Percentiles rank a stretch among this genome's conserved stretches.
Evolutionary conservation across 2,797 vertebrate genomes (phyloP).

Genomic region (Enteromius paludinosus): DNA sequence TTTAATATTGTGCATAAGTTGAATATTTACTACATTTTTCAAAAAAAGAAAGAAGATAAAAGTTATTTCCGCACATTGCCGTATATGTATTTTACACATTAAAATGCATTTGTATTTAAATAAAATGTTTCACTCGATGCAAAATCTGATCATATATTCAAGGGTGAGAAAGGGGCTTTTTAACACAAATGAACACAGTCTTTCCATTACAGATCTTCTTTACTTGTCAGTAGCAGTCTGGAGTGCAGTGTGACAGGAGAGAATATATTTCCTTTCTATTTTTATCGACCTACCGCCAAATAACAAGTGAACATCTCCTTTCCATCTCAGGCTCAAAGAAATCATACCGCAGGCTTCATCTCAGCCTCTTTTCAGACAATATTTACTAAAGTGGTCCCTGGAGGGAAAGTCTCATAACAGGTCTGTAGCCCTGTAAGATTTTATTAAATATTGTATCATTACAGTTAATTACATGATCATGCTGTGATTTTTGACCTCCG

Average conservation of each 20-base stretch:
- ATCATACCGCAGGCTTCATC: constrained; percentile 15
- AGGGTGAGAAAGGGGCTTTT: neutral
- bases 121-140: neutral
- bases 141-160: neutral
- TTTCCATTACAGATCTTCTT: neutral
- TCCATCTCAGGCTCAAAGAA: constrained; percentile 25
- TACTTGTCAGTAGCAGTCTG: constrained; percentile 6
- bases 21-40: neutral
- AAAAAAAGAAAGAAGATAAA: neutral
- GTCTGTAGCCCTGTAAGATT: neutral
- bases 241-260: constrained; percentile 14
- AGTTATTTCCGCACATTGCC: neutral
- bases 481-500: neutral
- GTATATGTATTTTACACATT: neutral
- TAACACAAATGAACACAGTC: constrained; percentile 9
- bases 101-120: neutral
- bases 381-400: constrained; percentile 12
- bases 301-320: constrained; percentile 12
- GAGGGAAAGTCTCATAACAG: neutral
- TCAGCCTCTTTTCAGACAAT: constrained; percentile 22
- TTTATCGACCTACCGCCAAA: constrained; percentile 29
- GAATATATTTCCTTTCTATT: constrained; percentile 6
- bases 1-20: neutral
- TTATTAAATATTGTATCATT: neutral
- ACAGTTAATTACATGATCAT: neutral